Percentiles rank a stretch among this genome's conserved stretches.
These are phyloP conservation scores for Drosophila borborema DNA, from an alignment of 2,888 invertebrate species.

Conservation along the genomic window DNA sequence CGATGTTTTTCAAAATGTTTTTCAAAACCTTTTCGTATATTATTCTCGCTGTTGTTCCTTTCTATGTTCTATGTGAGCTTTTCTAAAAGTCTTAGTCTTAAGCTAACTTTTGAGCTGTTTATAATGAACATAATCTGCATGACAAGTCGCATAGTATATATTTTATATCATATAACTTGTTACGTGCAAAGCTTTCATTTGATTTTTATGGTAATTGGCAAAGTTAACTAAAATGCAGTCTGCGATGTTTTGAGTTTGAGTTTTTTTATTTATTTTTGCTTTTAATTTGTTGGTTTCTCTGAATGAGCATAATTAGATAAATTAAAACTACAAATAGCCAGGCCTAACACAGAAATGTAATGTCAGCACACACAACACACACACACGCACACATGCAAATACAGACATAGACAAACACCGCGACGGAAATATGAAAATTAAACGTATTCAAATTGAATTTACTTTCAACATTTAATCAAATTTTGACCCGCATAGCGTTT, in stretches of 20 bases:
- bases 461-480: slow-evolving; percentile 73
- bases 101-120: background rate
- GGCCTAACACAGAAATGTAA: slow-evolving; percentile 21
- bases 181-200: background rate
- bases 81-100: background rate
- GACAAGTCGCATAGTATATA: no score
- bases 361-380: background rate
- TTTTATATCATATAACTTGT: background rate
- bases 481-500: slow-evolving; percentile 63
- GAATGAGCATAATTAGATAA: slow-evolving; percentile 59
- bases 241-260: background rate
- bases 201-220: background rate
- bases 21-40: no score
- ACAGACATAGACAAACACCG: slow-evolving; percentile 5
- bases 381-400: background rate
- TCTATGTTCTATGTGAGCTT: background rate
- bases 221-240: background rate
- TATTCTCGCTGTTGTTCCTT: no score
- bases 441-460: slow-evolving; percentile 79
- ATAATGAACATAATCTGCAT: background rate
- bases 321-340: slow-evolving; percentile 63
- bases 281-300: background rate
- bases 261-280: background rate
- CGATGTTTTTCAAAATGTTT: no score
- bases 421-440: slow-evolving; percentile 77